These are phyloP conservation scores for Nipponacmea schrenckii DNA, from an alignment of 2,888 invertebrate genomes.

Conservation along the genomic window DNA sequence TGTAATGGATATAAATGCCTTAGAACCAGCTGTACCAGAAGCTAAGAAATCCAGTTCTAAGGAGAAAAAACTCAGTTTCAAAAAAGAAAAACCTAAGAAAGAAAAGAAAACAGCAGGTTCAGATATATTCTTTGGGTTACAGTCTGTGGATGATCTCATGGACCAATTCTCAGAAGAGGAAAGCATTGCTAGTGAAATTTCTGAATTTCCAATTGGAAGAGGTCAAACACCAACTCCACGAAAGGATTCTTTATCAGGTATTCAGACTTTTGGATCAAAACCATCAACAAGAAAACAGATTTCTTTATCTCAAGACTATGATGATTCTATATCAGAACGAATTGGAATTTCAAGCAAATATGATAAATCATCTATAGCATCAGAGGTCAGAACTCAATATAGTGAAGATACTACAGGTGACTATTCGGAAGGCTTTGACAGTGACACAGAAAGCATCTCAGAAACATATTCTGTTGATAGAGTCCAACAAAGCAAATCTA, in stretches of 20 bases:
- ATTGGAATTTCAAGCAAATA: constrained; percentile 34
- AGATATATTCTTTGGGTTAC: constrained; percentile 55
- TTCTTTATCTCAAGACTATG: constrained; percentile 58
- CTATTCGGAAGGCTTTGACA: constrained; percentile 48
- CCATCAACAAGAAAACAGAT: constrained; percentile 10
- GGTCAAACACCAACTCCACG: constrained; percentile 24
- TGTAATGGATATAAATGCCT: constrained; percentile 42
- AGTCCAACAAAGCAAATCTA: constrained; percentile 15
- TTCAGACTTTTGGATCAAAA: constrained; percentile 37
- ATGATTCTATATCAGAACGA: constrained; percentile 47
- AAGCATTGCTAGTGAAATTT: constrained; percentile 41
- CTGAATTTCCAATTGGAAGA: constrained; percentile 49
- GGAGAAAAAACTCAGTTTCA: constrained; percentile 11
- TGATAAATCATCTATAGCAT: constrained; percentile 33
- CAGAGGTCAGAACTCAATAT: constrained; percentile 42
- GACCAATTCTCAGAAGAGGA: constrained; percentile 35
- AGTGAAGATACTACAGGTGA: constrained; percentile 45
- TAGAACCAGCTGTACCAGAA: constrained; percentile 33
- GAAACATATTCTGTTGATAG: constrained; percentile 19
- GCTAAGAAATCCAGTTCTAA: constrained; percentile 13
- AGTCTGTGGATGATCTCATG: constrained; percentile 60
- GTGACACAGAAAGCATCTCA: constrained; percentile 36
- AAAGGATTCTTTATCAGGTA: constrained; percentile 40
- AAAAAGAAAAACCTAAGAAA: constrained; percentile 15
- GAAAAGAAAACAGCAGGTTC: not conserved